Evolutionary conservation across 2,797 vertebrate genomes (phyloP).

Genomic region (Xerus rutilus): DNA sequence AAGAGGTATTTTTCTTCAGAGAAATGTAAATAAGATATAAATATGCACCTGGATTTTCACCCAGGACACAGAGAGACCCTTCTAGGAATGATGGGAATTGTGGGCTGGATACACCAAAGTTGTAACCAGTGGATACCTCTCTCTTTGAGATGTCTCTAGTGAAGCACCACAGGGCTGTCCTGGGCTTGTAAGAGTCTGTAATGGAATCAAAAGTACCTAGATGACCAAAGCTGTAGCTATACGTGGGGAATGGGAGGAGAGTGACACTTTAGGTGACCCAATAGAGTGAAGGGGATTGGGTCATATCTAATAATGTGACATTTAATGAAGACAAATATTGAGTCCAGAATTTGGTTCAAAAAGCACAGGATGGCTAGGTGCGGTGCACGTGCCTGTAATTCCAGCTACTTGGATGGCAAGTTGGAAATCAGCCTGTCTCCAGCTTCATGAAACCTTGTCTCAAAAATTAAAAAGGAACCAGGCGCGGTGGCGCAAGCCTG

Average conservation of each 20-base stretch:
- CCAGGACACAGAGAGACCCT: neutral
- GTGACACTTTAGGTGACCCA: neutral
- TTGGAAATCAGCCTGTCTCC: too few relatives aligned
- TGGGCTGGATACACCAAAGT: neutral
- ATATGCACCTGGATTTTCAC: neutral
- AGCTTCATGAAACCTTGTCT: too few relatives aligned
- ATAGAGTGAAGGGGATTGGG: neutral
- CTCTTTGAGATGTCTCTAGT: neutral
- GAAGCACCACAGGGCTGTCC: neutral
- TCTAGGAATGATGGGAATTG: neutral
- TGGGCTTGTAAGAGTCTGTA: neutral
- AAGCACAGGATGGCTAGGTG: neutral
- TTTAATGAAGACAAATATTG: neutral
- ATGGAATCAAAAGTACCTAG: neutral
- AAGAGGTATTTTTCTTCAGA: neutral
- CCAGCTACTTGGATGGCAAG: too few relatives aligned
- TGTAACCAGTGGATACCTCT: neutral
- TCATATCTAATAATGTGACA: neutral
- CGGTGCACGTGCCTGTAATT: too few relatives aligned
- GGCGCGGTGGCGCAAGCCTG: too few relatives aligned
- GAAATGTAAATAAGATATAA: conserved; percentile 41
- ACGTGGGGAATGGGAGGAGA: neutral
- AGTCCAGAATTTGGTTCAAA: neutral
- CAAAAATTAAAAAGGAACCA: too few relatives aligned
- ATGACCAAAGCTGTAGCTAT: neutral